Conservation (phyloP, 2,113 vertebrate species). For the Elephantulus edwardii region DNA sequence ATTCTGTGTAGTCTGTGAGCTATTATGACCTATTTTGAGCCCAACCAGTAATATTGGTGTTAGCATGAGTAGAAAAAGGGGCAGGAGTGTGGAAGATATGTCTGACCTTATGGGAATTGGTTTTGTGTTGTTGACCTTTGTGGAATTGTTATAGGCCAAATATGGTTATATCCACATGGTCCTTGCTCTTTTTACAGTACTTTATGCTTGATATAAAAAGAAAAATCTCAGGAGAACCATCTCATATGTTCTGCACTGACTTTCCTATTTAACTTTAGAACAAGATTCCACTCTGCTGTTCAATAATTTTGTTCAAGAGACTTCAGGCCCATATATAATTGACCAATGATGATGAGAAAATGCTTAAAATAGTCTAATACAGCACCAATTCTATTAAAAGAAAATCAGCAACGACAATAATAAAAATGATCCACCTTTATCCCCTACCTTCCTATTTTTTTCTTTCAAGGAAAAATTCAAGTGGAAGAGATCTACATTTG, state of each 20-base stretch:
- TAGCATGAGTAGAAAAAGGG: too few species aligned
- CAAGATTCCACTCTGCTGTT: background rate
- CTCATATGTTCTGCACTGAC: background rate
- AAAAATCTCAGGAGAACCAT: background rate
- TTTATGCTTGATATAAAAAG: background rate
- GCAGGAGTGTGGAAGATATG: too few species aligned
- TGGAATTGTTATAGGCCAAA: too few species aligned
- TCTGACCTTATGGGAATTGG: too few species aligned
- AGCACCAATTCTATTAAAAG: background rate
- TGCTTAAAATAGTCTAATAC: background rate
- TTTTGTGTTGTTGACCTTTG: too few species aligned
- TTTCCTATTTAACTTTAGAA: background rate
- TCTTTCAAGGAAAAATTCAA: constrained; percentile 7
- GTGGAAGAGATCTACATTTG: too few species aligned
- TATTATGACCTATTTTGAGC: too few species aligned
- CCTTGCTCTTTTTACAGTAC: too few species aligned
- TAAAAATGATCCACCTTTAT: background rate
- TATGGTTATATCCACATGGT: too few species aligned
- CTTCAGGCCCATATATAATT: background rate
- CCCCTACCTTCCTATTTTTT: background rate
- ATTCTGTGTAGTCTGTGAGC: too few species aligned
- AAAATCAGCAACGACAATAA: background rate
- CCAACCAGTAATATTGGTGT: too few species aligned
- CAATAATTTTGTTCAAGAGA: background rate
- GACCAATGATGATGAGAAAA: background rate